These are phyloP conservation scores for Panthera leo DNA, from an alignment of 2,113 vertebrate genomes.

Conservation along the genomic window DNA sequence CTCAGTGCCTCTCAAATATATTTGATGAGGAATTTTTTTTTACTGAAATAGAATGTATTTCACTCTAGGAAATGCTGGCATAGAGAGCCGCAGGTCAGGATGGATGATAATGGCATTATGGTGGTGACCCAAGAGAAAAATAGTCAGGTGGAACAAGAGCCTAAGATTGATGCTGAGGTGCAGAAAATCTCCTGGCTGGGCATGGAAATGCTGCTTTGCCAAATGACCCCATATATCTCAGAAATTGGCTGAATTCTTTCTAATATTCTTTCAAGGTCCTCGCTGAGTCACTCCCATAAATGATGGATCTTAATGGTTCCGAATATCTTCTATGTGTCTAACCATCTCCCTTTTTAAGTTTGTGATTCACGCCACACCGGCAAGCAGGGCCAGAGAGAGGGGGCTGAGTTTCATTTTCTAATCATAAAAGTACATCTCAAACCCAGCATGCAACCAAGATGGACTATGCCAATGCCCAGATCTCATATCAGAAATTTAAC, in stretches of 20 bases:
- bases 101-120: conserved; percentile 50
- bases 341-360: conserved; percentile 57
- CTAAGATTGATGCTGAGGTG: conserved; percentile 35
- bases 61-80: neutral
- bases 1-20: neutral
- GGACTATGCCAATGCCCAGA: neutral
- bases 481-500: neutral
- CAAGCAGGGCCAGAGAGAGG: neutral
- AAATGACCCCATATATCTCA: conserved; percentile 65
- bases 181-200: conserved; percentile 39
- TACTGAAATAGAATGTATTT: conserved; percentile 38
- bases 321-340: conserved; percentile 40
- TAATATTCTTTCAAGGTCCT: conserved; percentile 76
- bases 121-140: conserved; percentile 68
- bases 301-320: conserved; percentile 69
- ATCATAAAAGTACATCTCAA: conserved; percentile 41
- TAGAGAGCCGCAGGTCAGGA: conserved; percentile 48
- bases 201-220: conserved; percentile 59
- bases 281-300: conserved; percentile 68
- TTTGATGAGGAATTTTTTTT: neutral
- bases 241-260: conserved; percentile 71
- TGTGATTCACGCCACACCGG: conserved; percentile 41
- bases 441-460: neutral
- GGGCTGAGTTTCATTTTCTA: conserved; percentile 42
- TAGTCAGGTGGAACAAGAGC: conserved; percentile 48